Conservation (phyloP, 1,140 invertebrate genomes). For the Holotrichia oblita region DNA sequence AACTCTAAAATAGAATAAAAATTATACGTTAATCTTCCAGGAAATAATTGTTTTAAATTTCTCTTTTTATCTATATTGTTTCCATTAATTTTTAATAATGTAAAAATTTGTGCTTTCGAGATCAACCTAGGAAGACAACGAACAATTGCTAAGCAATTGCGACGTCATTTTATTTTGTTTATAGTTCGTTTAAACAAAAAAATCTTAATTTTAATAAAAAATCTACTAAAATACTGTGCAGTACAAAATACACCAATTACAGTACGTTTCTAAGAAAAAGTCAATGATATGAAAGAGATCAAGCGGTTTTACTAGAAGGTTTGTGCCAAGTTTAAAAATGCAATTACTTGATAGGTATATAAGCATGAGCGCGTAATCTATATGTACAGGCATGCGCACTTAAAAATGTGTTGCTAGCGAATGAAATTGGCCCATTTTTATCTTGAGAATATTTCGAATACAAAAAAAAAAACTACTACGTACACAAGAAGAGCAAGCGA, state of each 20-base stretch:
- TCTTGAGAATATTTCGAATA: too few species aligned
- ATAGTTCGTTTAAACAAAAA: conserved; percentile 28
- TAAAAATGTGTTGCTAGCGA: too few species aligned
- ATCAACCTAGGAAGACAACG: conserved; percentile 56
- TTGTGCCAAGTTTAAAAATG: background rate
- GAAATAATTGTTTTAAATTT: background rate
- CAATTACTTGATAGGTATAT: background rate
- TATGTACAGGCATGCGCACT: too few species aligned
- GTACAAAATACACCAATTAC: conserved; percentile 38
- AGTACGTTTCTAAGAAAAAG: conserved; percentile 7
- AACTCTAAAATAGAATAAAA: conserved; percentile 13
- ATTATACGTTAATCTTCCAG: background rate
- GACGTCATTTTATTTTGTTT: conserved; percentile 20
- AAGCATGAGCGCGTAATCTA: too few species aligned
- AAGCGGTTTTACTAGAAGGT: background rate
- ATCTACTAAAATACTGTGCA: conserved; percentile 40
- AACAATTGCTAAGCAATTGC: conserved; percentile 41
- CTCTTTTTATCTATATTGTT: background rate
- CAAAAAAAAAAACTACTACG: too few species aligned
- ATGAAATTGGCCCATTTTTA: too few species aligned
- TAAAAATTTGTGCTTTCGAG: conserved; percentile 53
- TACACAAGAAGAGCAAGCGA: too few species aligned
- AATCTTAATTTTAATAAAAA: conserved; percentile 37
- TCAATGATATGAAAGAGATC: conserved; percentile 4
- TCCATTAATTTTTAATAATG: background rate